phyloP scores from a whole-genome alignment of 2,113 vertebrate genomes.

The Platysternon megacephalum region DNA sequence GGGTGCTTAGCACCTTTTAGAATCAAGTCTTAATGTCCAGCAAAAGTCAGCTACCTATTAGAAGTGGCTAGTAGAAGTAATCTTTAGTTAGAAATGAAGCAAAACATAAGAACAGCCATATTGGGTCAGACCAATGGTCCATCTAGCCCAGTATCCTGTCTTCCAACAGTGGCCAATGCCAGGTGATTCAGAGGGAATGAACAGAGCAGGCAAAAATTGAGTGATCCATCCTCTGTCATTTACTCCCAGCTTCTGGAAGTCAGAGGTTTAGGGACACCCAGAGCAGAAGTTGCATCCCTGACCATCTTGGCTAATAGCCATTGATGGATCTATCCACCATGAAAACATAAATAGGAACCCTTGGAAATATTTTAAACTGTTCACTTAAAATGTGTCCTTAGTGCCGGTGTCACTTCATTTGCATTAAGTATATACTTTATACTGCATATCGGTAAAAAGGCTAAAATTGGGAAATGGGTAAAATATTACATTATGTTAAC shows the following conservation, averaged over 20 bases:
- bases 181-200: not conserved
- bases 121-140: not conserved
- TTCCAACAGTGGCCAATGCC: not conserved
- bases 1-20: not conserved
- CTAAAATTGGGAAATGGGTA: not conserved
- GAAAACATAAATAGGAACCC: not conserved
- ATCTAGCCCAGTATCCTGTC: not conserved
- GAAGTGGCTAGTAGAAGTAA: not conserved
- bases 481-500: conserved; percentile 39
- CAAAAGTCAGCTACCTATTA: not conserved
- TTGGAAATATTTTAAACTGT: not conserved
- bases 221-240: not conserved
- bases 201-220: not conserved
- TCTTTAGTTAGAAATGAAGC: not conserved
- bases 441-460: not conserved
- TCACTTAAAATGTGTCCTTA: not conserved
- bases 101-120: not conserved
- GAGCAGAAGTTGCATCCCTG: not conserved
- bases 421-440: not conserved
- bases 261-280: not conserved
- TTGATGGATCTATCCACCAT: accelerated
- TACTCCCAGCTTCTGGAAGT: not conserved
- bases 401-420: not conserved
- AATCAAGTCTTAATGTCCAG: not conserved
- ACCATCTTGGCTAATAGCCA: not conserved